Evolutionary conservation across 2,113 vertebrate species (phyloP).

Genomic region (Aplodontia rufa): DNA sequence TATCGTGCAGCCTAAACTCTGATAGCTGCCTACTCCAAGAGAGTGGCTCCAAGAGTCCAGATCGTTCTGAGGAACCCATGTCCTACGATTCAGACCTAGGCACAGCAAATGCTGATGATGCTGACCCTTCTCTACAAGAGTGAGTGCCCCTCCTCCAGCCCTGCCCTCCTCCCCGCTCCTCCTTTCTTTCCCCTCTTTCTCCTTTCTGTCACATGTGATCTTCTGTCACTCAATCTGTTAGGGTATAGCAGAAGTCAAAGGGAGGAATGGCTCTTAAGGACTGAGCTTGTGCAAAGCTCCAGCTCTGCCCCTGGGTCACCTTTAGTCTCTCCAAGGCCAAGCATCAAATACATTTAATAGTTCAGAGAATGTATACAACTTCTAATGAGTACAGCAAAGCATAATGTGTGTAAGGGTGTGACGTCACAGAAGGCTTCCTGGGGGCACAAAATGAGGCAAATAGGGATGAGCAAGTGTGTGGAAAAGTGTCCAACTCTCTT

Average conservation of each 20-base stretch:
- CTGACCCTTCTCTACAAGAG: slow-evolving; percentile 86
- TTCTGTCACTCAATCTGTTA: background rate
- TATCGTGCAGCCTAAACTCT: slow-evolving; percentile 95
- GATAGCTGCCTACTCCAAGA: slow-evolving; percentile 88
- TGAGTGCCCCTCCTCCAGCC: slow-evolving; percentile 80
- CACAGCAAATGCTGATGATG: slow-evolving; percentile 63
- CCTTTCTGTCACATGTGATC: background rate
- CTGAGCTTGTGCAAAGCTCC: background rate
- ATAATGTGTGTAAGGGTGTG: background rate
- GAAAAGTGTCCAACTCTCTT: background rate
- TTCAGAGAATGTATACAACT: background rate
- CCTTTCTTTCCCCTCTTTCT: background rate
- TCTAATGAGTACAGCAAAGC: background rate
- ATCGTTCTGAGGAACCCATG: slow-evolving; percentile 84
- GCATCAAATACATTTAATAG: background rate
- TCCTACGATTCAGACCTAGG: slow-evolving; percentile 85
- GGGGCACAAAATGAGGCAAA: background rate
- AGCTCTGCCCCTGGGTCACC: background rate
- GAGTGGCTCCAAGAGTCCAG: slow-evolving; percentile 83
- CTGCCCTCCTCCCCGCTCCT: no score
- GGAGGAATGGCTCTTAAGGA: background rate
- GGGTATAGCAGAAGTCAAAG: background rate
- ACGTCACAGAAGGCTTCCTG: background rate
- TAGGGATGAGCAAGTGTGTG: background rate
- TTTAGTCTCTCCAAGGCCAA: background rate